Base-by-base conservation (phyloP, 2,113 vertebrate genomes). In the Epinephelus moara region DNA sequence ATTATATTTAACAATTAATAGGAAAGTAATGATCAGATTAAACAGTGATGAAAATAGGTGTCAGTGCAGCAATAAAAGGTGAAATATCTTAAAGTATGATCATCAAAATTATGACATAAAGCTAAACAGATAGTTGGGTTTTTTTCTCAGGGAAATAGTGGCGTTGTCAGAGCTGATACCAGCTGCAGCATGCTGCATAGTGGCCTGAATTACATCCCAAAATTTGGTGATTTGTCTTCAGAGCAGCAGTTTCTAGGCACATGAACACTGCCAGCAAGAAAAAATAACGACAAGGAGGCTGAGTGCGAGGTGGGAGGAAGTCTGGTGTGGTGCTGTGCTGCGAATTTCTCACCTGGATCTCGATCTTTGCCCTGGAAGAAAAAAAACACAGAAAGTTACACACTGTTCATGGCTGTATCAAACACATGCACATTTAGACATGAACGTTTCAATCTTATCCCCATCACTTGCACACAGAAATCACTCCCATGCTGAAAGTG, bases 321-420 rank as follows among this genome's bases (percentile, higher is more conserved):
- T 68, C 17, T 30, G 8, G 19, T 85, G 63, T 33, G 5, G 70
- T 67, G 52, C 6, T 19, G 40, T 69, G 50, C 49, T 78, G 2
- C 59, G 18, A 81, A 6, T 56, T 73, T 94, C 97, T 94, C 86
- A 99, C 98, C 97, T 97, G 97, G 90, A 82, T 94, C 93, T 88
- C 82, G 82, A 80, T 97, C 96, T 93, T 95, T 94, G 88, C 95
- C 96, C 98, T 99, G 94, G 9, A 75, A 79, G 75, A 71, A 70
- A 76, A 67, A 68, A 4, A 33, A 89, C 14, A 85, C 2, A 74
- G 9, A 80, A 12, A 68, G 37, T 80, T 64, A 83, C 1, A 63
- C 18, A 77, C 23, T 27, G 33, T 1, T 37, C 33, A 37, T 37
- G 33, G 33, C 33, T 37, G 33, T 37, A 6, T 37, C 6, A 37